These are phyloP conservation scores for Harpagus bidentatus DNA, from an alignment of 2,113 vertebrate genomes.

Conservation along the genomic window DNA sequence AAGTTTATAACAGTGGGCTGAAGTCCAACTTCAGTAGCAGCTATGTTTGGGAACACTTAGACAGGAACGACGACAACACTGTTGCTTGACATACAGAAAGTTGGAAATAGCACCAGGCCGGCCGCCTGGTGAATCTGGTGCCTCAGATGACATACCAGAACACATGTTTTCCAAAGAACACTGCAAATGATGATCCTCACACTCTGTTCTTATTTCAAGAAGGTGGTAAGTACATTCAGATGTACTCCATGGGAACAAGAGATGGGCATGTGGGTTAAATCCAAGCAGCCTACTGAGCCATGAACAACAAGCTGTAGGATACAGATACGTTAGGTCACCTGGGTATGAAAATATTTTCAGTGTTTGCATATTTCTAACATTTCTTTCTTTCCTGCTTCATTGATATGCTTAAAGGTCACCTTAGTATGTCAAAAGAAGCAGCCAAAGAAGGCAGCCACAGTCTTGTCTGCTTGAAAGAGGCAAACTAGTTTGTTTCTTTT, in stretches of 20 bases:
- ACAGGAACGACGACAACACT: background rate
- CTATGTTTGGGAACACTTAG: background rate
- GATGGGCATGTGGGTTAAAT: background rate
- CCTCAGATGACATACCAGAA: background rate
- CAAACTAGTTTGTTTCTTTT: background rate
- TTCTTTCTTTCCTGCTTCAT: background rate
- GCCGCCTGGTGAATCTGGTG: background rate
- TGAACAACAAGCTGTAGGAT: background rate
- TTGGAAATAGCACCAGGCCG: background rate
- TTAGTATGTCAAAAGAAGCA: background rate
- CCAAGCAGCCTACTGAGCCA: background rate
- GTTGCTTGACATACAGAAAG: background rate
- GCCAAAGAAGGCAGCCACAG: background rate
- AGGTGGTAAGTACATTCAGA: background rate
- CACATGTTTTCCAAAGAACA: background rate
- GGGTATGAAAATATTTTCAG: background rate
- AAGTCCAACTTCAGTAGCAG: background rate
- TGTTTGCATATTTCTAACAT: background rate
- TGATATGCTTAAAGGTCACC: background rate
- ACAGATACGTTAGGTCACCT: background rate
- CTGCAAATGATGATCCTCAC: background rate
- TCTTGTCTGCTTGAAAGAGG: background rate
- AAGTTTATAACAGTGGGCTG: background rate
- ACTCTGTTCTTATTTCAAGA: background rate
- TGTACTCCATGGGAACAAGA: background rate